Evolutionary conservation across 2,797 vertebrate species (phyloP), one percentile per base, ranked within the genome.

Genomic region (Lepilemur ruficaudatus): DNA sequence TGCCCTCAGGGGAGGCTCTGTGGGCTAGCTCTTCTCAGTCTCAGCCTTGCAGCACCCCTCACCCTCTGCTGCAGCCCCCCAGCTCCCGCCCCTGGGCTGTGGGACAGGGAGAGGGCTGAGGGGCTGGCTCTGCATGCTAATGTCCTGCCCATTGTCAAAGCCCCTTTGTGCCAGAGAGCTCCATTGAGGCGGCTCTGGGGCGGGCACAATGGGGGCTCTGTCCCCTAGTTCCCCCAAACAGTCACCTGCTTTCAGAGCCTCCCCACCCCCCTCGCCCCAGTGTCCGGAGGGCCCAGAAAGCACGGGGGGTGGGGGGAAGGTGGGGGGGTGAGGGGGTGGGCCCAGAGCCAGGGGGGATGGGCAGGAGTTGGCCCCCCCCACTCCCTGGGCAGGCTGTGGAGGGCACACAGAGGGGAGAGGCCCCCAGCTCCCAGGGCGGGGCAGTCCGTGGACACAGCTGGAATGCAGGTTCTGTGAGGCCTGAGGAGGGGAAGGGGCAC

Each of bases 201-300:
- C 97, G 38, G 97, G 95, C 91, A 98, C 98, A 98, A 98, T 98
- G 98, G 97, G 96, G 96, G 97, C 98, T 98, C 98, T 98, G 98
- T 98, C 98, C 95, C 81, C 18, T 61, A 80, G 73, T 81, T 97
- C 96, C 97, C 97, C 97, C 97, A 97, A 98, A 98, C 98, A 98
- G 98, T 97, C 98, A 98, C 97, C 98, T 97, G 98, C 97, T 98
- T 98, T 98, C 97, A 97, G 92, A 89, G 86, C 97, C 65, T 72
- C 82, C 96, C 97, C 89, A 88, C 59, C 57, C n/a, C 12, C 78
- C 91, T 92, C 52, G 2, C 38, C 41, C 50, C 70, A 94, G 95
- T 94, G 94, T 96, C 96, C 96, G 2, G 69, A 85, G 79, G 83
- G 84, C 87, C 57, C 70, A 46, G 86, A 70, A 91, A 96, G 91